Percentiles rank a stretch among this genome's conserved stretches.
These are phyloP conservation scores for Lepidotrigona ventralis DNA, from an alignment of 1,140 invertebrate genomes.

Conservation along the genomic window DNA sequence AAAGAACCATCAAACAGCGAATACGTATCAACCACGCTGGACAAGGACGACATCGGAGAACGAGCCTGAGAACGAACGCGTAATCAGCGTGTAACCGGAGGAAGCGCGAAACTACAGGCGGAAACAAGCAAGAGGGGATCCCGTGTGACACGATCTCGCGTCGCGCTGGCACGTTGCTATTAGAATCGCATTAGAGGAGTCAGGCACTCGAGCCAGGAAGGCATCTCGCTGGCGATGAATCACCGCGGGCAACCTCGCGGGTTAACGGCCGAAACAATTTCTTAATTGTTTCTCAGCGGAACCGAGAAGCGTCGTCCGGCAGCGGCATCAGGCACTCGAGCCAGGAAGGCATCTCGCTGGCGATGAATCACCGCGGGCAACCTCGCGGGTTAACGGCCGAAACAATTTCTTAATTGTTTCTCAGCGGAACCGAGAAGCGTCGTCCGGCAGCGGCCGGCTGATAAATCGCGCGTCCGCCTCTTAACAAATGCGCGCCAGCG, in stretches of 20 bases:
- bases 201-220: constrained; percentile 17
- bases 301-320: not conserved
- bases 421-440: not conserved
- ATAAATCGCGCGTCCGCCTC: constrained; percentile 16
- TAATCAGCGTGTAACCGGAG: constrained; percentile 47
- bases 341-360: constrained; percentile 38
- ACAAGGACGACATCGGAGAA: constrained; percentile 1
- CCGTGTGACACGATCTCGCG: constrained; percentile 9
- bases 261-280: constrained; percentile 68
- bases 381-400: constrained; percentile 62
- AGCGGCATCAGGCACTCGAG: not conserved
- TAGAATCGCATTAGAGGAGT: constrained; percentile 67
- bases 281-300: constrained; percentile 63
- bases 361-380: constrained; percentile 63
- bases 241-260: constrained; percentile 53
- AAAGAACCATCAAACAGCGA: not conserved
- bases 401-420: constrained; percentile 71
- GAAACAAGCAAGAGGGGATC: constrained; percentile 27
- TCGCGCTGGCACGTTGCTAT: constrained; percentile 49
- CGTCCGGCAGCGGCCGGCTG: not conserved
- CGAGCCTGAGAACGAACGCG: constrained; percentile 1
- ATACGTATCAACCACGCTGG: not conserved
- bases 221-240: constrained; percentile 60
- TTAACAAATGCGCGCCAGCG: constrained; percentile 2
- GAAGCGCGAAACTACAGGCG: constrained; percentile 49